phyloP scores from a whole-genome alignment of 1,140 invertebrate species.

The Drosophila prosaltans region DNA sequence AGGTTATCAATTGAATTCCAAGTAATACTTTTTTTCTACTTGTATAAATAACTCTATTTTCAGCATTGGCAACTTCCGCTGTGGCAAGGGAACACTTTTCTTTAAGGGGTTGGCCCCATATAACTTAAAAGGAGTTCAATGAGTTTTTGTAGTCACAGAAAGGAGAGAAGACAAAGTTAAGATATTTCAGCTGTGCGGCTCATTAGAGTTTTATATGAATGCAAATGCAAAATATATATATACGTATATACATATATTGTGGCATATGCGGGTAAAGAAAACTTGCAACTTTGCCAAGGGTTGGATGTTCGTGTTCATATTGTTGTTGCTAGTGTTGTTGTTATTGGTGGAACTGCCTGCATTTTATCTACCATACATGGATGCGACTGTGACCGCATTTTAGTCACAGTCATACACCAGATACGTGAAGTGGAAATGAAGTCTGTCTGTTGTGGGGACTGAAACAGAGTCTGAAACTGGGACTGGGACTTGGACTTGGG shows the following conservation, averaged over 20 bases:
- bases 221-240: background rate
- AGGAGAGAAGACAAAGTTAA: background rate
- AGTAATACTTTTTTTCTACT: too few relatives aligned
- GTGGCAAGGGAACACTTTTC: background rate
- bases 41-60: too few relatives aligned
- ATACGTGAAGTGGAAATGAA: constrained; percentile 45
- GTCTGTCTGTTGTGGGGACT: constrained; percentile 39
- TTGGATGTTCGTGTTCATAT: background rate
- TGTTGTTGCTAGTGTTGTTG: constrained; percentile 6
- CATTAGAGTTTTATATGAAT: constrained; percentile 2
- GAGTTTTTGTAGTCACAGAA: background rate
- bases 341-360: constrained; percentile 63
- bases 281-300: constrained; percentile 30
- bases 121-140: background rate
- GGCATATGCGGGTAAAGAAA: constrained; percentile 66
- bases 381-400: constrained; percentile 70
- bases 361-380: constrained; percentile 12
- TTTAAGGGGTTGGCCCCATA: background rate
- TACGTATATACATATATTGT: constrained; percentile 32
- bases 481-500: constrained; percentile 31
- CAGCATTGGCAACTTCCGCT: background rate
- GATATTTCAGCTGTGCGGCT: background rate
- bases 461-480: constrained; percentile 22
- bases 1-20: too few relatives aligned
- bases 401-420: constrained; percentile 75